Percentiles rank a stretch among this genome's conserved stretches.
Conservation (phyloP, 2,113 vertebrate species). For the Myotis brandtii region DNA sequence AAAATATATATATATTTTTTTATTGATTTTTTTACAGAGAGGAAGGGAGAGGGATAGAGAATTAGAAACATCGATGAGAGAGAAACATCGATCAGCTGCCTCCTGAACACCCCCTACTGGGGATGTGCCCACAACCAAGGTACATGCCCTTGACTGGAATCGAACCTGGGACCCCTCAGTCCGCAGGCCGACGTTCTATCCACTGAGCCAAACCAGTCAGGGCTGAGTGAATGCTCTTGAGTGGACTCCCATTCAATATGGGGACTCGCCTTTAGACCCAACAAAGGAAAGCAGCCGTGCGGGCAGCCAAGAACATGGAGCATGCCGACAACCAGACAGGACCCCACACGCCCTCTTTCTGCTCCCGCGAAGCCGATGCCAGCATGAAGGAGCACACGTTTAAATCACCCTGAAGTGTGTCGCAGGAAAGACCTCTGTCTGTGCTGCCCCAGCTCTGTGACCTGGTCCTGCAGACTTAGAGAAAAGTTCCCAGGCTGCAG, state of each 20-base stretch:
- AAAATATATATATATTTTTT: too few species aligned
- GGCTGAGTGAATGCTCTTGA: background rate
- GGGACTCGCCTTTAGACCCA: background rate
- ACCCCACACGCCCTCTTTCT: background rate
- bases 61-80: too few species aligned
- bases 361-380: background rate
- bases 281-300: background rate
- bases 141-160: too few species aligned
- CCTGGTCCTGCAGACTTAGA: background rate
- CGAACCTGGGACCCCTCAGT: too few species aligned
- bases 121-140: too few species aligned
- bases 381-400: conserved; percentile 37
- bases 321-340: background rate
- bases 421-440: background rate
- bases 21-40: too few species aligned
- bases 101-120: too few species aligned
- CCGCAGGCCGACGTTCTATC: too few species aligned
- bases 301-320: background rate
- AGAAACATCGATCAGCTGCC: too few species aligned
- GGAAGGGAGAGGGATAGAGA: too few species aligned
- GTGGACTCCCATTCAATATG: background rate
- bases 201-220: too few species aligned
- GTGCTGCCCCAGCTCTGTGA: background rate
- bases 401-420: background rate
- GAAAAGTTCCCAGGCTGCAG: background rate